Percentiles rank a stretch among this genome's conserved stretches.
Conservation (phyloP, 2,888 invertebrate species). For the Drosophila monieri region DNA sequence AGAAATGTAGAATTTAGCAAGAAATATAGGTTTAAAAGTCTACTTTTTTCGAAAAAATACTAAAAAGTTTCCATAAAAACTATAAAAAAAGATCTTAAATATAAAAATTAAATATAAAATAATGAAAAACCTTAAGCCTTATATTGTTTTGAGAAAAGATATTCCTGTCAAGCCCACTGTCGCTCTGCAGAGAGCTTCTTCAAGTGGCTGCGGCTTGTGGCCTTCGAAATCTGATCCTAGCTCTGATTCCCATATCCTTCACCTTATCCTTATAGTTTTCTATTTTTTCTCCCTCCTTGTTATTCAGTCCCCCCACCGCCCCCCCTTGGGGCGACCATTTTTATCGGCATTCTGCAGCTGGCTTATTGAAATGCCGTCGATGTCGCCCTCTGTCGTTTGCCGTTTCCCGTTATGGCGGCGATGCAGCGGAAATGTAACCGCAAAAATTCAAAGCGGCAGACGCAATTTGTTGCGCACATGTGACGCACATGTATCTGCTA, state of each 20-base stretch:
- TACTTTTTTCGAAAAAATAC: no score
- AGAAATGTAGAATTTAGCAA: no score
- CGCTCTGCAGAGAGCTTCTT: neutral
- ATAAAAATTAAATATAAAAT: neutral
- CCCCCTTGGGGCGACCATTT: neutral
- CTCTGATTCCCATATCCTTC: neutral
- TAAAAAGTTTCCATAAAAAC: neutral
- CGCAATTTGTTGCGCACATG: conserved; percentile 79
- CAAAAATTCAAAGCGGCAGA: conserved; percentile 71
- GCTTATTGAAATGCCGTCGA: conserved; percentile 72
- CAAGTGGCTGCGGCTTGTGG: neutral
- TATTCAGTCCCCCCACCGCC: conserved; percentile 24
- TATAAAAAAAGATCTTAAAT: neutral
- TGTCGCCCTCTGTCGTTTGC: conserved; percentile 35
- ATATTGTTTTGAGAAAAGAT: no score
- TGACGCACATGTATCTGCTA: conserved; percentile 35
- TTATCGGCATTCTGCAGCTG: conserved; percentile 47
- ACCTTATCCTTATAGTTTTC: conserved; percentile 8
- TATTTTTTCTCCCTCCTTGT: no score
- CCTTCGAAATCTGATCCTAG: conserved; percentile 19
- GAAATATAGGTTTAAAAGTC: no score
- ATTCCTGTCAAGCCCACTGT: neutral
- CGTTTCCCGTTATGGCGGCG: conserved; percentile 26
- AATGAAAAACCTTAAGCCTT: no score
- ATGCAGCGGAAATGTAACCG: conserved; percentile 76